These are phyloP conservation scores for Nautilus pompilius DNA, from an alignment of 1,140 invertebrate genomes.

Conservation along the genomic window DNA sequence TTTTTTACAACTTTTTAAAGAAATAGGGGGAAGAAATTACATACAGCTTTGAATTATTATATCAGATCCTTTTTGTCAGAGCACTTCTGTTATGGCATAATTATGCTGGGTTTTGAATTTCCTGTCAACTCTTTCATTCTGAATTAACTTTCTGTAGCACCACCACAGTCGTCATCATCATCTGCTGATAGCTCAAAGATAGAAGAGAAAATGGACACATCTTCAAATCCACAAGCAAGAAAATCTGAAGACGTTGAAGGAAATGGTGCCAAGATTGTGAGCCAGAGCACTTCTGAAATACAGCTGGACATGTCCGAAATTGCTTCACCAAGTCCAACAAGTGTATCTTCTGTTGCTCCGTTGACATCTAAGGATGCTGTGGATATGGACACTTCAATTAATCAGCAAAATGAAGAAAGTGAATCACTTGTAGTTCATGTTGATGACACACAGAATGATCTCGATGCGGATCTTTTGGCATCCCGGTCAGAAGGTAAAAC, in stretches of 20 bases:
- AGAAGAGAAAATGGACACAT: neutral
- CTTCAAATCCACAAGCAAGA: neutral
- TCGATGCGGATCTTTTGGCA: neutral
- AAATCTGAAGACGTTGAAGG: neutral
- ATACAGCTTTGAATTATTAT: too few species aligned
- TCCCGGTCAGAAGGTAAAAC: neutral
- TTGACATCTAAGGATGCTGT: neutral
- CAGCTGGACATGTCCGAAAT: neutral
- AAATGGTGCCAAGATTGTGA: neutral
- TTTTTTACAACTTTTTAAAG: too few species aligned
- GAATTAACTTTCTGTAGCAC: slow-evolving; percentile 6
- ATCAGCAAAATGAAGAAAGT: slow-evolving; percentile 1
- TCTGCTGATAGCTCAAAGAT: neutral
- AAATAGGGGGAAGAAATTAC: too few species aligned
- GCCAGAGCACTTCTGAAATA: too few species aligned
- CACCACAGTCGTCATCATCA: neutral
- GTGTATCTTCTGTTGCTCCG: neutral
- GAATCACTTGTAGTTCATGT: neutral
- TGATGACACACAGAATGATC: neutral
- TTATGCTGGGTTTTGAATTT: neutral
- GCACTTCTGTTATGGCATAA: slow-evolving; percentile 1
- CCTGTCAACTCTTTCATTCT: slow-evolving; percentile 5
- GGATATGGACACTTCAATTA: neutral
- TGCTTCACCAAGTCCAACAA: neutral
- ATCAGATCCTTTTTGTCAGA: too few species aligned